These are phyloP conservation scores for Pocillopora meandrina DNA, from an alignment of 92 coral and sea anemone species.

Conservation along the genomic window DNA sequence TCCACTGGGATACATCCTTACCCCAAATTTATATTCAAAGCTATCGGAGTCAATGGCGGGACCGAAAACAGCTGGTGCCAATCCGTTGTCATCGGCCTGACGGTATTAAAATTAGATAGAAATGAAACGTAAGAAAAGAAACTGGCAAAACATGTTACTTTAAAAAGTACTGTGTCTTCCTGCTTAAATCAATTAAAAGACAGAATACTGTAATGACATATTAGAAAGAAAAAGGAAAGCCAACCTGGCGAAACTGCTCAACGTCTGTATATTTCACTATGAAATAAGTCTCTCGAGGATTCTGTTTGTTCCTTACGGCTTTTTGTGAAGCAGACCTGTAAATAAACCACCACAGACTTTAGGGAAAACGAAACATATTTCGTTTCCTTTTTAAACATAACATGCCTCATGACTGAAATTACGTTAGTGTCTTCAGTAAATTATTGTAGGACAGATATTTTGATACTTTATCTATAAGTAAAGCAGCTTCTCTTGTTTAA, in stretches of 20 bases:
- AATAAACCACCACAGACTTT: neutral
- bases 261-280: neutral
- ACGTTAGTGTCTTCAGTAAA: too few relatives aligned
- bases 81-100: neutral
- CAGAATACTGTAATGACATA: too few relatives aligned
- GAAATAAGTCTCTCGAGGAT: neutral
- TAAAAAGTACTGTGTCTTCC: too few relatives aligned
- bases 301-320: neutral
- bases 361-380: neutral
- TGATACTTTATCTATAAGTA: too few relatives aligned
- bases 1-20: constrained; percentile 5
- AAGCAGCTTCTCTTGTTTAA: too few relatives aligned
- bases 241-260: neutral
- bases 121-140: too few relatives aligned
- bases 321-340: constrained; percentile 10
- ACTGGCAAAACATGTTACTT: too few relatives aligned
- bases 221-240: too few relatives aligned
- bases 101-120: too few relatives aligned
- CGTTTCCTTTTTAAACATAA: neutral
- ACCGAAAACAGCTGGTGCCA: neutral
- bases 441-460: too few relatives aligned
- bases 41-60: neutral
- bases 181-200: too few relatives aligned
- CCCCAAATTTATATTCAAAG: neutral
- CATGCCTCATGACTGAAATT: too few relatives aligned